Percentiles rank a stretch among this genome's conserved stretches.
phyloP scores from a whole-genome alignment of 2,888 invertebrate genomes.

The Ormyrus thymus region DNA sequence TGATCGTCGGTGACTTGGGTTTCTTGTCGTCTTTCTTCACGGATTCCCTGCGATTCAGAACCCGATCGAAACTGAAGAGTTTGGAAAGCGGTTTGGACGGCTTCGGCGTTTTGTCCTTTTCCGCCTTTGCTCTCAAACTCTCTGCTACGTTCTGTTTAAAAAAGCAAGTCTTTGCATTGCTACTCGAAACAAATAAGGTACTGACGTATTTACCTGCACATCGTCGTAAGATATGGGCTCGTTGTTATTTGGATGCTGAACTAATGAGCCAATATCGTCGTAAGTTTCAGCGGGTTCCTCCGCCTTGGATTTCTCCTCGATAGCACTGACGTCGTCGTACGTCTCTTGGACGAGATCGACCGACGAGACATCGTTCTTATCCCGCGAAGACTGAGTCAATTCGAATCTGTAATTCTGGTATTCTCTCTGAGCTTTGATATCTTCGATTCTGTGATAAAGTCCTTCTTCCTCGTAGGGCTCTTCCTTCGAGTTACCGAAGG shows the following conservation, averaged over 20 bases:
- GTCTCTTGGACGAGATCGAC: slow-evolving; percentile 53
- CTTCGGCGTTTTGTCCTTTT: slow-evolving; percentile 51
- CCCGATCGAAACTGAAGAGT: slow-evolving; percentile 66
- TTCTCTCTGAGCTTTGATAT: slow-evolving; percentile 63
- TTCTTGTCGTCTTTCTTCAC: slow-evolving; percentile 58
- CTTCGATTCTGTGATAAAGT: slow-evolving; percentile 70
- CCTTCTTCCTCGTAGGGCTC: slow-evolving; percentile 68
- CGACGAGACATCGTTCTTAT: background rate
- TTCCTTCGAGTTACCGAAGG: slow-evolving; percentile 56
- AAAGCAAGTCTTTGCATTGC: background rate
- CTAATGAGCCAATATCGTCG: slow-evolving; percentile 58
- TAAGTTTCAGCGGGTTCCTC: slow-evolving; percentile 54
- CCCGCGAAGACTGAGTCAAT: background rate
- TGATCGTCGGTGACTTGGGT: slow-evolving; percentile 52
- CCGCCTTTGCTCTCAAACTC: background rate
- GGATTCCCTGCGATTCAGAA: slow-evolving; percentile 62
- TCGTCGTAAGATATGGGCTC: slow-evolving; percentile 59
- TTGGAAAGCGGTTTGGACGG: slow-evolving; percentile 61
- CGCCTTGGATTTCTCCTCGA: slow-evolving; percentile 18
- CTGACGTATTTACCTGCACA: slow-evolving; percentile 52
- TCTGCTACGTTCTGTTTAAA: slow-evolving; percentile 8
- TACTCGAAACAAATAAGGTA: background rate
- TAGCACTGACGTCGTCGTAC: slow-evolving; percentile 62
- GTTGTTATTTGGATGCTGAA: background rate
- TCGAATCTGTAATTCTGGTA: slow-evolving; percentile 53